A percentile compares a stretch with the other conserved stretches of the same genome.
Evolutionary conservation across 2,113 vertebrate genomes (phyloP).

Genomic region (Rissa tridactyla): DNA sequence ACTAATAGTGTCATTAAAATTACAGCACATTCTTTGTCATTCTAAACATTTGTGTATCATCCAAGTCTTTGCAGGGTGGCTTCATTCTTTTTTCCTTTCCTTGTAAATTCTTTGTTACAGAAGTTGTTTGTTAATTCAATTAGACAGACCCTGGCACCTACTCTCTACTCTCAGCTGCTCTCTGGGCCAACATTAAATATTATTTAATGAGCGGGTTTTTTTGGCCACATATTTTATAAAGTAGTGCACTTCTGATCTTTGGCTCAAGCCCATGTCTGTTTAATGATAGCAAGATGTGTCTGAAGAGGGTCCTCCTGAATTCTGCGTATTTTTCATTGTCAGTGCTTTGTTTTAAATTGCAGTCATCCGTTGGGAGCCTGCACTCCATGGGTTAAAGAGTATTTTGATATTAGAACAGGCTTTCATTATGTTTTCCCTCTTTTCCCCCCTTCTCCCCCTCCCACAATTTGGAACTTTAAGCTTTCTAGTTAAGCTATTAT

Average conservation of each 20-base stretch:
- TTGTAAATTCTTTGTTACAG: not conserved
- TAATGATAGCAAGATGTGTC: not conserved
- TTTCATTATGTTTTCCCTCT: constrained; percentile 43
- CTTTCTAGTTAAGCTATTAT: constrained; percentile 75
- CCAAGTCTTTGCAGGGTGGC: not conserved
- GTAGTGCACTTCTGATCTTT: not conserved
- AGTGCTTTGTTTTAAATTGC: not conserved
- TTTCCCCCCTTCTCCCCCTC: not conserved
- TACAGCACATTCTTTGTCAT: not conserved
- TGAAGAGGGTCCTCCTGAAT: not conserved
- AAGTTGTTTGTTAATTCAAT: not conserved
- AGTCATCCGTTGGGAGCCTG: not conserved
- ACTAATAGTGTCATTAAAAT: not conserved
- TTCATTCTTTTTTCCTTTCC: not conserved
- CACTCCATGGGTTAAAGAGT: constrained; percentile 46
- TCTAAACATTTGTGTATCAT: not conserved
- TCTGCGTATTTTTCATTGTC: not conserved
- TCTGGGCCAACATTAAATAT: not conserved
- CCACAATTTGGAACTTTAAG: constrained; percentile 13
- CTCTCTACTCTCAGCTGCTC: not conserved
- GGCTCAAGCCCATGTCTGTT: not conserved
- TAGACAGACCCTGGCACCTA: not conserved
- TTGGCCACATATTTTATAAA: not conserved
- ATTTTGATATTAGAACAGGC: constrained; percentile 62
- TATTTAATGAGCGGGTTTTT: not conserved